Conservation (phyloP, 1,140 invertebrate species). For the Brachionus koreanus region DNA sequence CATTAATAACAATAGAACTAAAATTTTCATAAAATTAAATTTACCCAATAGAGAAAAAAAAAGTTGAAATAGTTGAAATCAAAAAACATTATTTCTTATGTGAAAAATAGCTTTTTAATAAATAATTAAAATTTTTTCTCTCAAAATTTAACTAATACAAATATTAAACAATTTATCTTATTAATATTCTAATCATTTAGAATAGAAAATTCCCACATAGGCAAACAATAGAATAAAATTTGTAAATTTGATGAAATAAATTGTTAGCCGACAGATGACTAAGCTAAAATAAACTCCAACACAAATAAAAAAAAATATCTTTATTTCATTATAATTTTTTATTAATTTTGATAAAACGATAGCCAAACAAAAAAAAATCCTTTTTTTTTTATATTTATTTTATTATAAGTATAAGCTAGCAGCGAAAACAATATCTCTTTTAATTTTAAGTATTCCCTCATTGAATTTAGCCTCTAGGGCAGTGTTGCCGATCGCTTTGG, state of each 20-base stretch:
- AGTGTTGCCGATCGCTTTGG: conserved; percentile 92
- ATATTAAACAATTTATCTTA: background rate
- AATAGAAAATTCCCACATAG: background rate
- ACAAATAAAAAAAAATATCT: background rate
- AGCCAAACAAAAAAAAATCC: background rate
- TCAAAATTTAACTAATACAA: background rate
- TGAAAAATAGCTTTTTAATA: background rate
- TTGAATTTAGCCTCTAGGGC: conserved; percentile 94
- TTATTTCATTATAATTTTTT: background rate
- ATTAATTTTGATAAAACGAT: conserved; percentile 5
- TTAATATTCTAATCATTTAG: background rate
- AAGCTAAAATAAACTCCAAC: too few relatives aligned
- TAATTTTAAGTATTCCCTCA: conserved; percentile 63
- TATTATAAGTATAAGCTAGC: conserved; percentile 42
- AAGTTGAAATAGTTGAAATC: too few relatives aligned
- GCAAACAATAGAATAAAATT: too few relatives aligned
- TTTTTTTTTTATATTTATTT: background rate
- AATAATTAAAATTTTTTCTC: background rate
- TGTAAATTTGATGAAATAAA: background rate
- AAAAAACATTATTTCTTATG: too few relatives aligned
- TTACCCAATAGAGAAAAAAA: too few relatives aligned
- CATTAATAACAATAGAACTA: background rate
- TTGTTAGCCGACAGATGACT: background rate
- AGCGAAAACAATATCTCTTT: conserved; percentile 44
- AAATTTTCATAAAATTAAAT: too few relatives aligned